A percentile compares a stretch with the other conserved stretches of the same genome.
phyloP scores from a whole-genome alignment of 2,113 vertebrate genomes.

The Gnathonemus echidnorhynchus region DNA sequence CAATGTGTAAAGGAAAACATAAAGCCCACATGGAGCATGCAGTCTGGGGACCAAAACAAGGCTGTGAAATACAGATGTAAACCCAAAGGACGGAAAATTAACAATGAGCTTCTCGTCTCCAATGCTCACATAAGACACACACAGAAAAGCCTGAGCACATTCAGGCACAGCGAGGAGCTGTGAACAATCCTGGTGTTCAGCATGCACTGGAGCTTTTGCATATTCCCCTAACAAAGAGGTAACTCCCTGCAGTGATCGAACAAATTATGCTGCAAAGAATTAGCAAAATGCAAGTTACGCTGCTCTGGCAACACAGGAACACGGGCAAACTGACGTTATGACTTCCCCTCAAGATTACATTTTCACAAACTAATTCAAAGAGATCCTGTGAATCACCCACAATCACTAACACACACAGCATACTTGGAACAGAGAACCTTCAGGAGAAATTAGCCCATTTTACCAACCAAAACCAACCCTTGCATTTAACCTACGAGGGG shows the following conservation, averaged over 20 bases:
- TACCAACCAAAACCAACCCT: background rate
- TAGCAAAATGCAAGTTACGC: background rate
- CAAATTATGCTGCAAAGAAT: background rate
- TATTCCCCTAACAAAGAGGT: constrained; percentile 13
- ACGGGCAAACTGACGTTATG: background rate
- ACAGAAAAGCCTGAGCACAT: background rate
- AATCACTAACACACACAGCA: background rate
- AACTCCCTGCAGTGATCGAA: background rate
- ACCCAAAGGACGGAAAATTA: background rate
- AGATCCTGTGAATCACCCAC: background rate
- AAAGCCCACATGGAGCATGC: background rate
- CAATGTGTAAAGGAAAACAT: background rate
- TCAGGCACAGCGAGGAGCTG: background rate
- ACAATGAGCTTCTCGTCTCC: background rate
- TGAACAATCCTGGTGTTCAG: background rate
- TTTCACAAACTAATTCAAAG: background rate
- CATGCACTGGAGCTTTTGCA: constrained; percentile 23
- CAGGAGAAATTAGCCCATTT: background rate
- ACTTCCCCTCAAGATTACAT: background rate
- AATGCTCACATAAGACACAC: background rate
- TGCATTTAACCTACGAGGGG: background rate
- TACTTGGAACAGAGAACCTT: background rate
- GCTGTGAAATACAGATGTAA: background rate
- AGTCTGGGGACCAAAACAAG: background rate
- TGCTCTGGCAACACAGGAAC: background rate